phyloP scores from a whole-genome alignment of 2,113 vertebrate genomes.

The Gymnarchus niloticus region DNA sequence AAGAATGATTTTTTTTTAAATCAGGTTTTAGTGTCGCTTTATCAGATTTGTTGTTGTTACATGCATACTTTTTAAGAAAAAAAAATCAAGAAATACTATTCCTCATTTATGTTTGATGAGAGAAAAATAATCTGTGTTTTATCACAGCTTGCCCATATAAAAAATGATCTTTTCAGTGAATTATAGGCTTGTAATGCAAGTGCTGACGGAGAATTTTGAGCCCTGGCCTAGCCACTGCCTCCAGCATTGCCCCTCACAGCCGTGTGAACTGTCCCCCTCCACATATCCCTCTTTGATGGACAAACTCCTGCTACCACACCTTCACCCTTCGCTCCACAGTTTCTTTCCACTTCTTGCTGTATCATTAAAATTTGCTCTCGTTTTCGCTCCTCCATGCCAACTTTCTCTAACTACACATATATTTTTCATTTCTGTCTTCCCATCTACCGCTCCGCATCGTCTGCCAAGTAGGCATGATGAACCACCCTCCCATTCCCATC shows the following conservation, averaged over 20 bases:
- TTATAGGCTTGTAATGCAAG: too few relatives aligned
- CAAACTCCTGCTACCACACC: slow-evolving; percentile 41
- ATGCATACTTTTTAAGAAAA: slow-evolving; percentile 22
- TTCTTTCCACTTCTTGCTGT: background rate
- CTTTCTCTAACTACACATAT: slow-evolving; percentile 37
- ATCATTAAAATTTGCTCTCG: background rate
- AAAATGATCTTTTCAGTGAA: too few relatives aligned
- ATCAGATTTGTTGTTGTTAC: slow-evolving; percentile 22
- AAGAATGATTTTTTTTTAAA: background rate
- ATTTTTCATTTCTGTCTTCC: background rate
- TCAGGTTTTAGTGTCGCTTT: background rate
- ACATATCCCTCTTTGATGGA: slow-evolving; percentile 44
- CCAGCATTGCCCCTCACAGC: background rate
- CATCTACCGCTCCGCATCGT: slow-evolving; percentile 17
- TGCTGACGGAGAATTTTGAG: background rate
- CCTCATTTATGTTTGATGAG: slow-evolving; percentile 15
- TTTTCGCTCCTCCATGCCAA: background rate
- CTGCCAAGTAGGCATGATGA: slow-evolving; percentile 77
- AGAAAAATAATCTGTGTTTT: slow-evolving; percentile 27
- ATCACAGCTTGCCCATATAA: slow-evolving; percentile 13
- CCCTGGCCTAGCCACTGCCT: slow-evolving; percentile 8
- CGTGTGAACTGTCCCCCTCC: slow-evolving; percentile 28
- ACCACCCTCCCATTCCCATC: slow-evolving; percentile 89
- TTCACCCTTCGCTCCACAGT: slow-evolving; percentile 27
- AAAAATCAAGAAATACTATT: slow-evolving; percentile 19